These are phyloP conservation scores for Botia almorhae DNA, from an alignment of 2,797 vertebrate genomes.

Conservation along the genomic window DNA sequence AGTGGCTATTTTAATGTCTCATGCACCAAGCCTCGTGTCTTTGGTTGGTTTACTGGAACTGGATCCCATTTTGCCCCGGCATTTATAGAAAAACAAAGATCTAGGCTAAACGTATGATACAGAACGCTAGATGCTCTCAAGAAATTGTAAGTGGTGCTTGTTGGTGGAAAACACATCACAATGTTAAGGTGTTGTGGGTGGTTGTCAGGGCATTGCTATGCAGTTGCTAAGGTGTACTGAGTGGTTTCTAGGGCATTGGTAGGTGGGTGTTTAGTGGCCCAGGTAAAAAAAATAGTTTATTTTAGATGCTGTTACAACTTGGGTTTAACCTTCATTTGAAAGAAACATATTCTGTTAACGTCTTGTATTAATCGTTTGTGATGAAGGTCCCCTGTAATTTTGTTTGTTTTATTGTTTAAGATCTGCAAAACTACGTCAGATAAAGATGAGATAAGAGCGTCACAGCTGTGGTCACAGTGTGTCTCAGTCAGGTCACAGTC, in stretches of 20 bases:
- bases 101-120: background rate
- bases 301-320: background rate
- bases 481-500: conserved; percentile 3
- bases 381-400: background rate
- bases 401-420: background rate
- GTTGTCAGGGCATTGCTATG: background rate
- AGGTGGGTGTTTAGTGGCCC: background rate
- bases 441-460: conserved; percentile 1
- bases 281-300: background rate
- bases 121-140: background rate
- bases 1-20: background rate
- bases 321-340: too few relatives aligned
- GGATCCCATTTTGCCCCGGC: background rate
- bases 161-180: background rate
- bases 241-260: background rate
- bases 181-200: background rate
- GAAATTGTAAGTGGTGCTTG: background rate
- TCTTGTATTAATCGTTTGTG: conserved; percentile 3
- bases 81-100: background rate
- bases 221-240: too few relatives aligned
- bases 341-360: background rate
- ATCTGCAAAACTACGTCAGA: background rate
- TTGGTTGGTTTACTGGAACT: background rate
- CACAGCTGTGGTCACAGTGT: background rate
- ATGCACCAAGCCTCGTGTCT: background rate